A percentile compares a stretch with the other conserved stretches of the same genome.
phyloP scores from a whole-genome alignment of 2,888 invertebrate genomes.

The Tenthredo distinguenda region DNA sequence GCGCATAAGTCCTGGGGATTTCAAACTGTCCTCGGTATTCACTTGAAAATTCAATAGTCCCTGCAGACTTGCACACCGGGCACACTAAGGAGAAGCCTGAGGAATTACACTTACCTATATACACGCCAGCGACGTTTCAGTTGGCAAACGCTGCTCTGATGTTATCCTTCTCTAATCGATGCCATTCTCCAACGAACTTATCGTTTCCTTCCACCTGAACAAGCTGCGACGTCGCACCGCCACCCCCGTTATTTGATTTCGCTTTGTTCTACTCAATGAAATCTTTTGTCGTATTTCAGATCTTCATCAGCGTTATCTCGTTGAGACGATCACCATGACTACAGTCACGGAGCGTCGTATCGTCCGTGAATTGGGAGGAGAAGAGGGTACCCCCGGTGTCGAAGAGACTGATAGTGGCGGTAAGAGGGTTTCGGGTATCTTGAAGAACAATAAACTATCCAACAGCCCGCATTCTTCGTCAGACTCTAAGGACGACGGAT shows the following conservation, averaged over 20 bases:
- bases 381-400: slow-evolving; percentile 60
- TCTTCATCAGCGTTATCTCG: slow-evolving; percentile 80
- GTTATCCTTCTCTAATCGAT: slow-evolving; percentile 41
- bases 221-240: neutral
- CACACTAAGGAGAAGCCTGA: neutral
- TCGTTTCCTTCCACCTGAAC: slow-evolving; percentile 26
- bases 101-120: neutral
- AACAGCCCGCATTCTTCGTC: slow-evolving; percentile 54
- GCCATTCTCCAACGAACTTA: slow-evolving; percentile 3
- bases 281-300: slow-evolving; percentile 63
- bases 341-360: slow-evolving; percentile 84
- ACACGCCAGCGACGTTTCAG: neutral
- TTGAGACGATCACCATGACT: slow-evolving; percentile 86
- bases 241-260: slow-evolving; percentile 15
- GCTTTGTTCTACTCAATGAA: slow-evolving; percentile 24
- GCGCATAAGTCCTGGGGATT: slow-evolving; percentile 18
- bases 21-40: slow-evolving; percentile 16
- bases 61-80: neutral
- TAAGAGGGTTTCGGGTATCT: slow-evolving; percentile 54
- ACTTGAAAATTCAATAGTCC: slow-evolving; percentile 36
- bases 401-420: slow-evolving; percentile 52
- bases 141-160: neutral
- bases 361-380: slow-evolving; percentile 79
- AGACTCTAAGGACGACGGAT: slow-evolving; percentile 56
- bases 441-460: slow-evolving; percentile 50